Evolutionary conservation across 2,888 invertebrate genomes (phyloP).

Genomic region (Tiliacea aurago): DNA sequence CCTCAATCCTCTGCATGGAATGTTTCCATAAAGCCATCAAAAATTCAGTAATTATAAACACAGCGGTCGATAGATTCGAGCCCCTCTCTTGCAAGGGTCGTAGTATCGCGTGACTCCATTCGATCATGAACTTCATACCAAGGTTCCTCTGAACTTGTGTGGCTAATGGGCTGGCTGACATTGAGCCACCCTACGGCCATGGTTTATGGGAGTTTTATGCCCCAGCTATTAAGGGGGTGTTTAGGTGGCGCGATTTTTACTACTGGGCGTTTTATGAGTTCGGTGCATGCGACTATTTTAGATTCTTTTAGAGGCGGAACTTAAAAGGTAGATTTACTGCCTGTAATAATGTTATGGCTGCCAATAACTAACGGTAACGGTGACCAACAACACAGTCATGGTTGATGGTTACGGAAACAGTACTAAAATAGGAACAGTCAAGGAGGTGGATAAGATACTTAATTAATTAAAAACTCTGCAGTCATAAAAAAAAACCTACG

Average conservation of each 20-base stretch:
- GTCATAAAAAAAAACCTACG: neutral
- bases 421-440: neutral
- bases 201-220: conserved; percentile 49
- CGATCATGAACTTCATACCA: conserved; percentile 65
- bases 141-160: conserved; percentile 65
- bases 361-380: neutral
- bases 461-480: too few species aligned
- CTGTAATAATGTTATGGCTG: conserved; percentile 11
- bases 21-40: neutral
- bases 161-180: conserved; percentile 60
- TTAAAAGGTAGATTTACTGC: conserved; percentile 14
- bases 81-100: conserved; percentile 34
- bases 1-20: neutral
- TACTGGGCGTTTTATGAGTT: conserved; percentile 36
- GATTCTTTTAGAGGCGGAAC: conserved; percentile 8
- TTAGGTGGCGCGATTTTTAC: conserved; percentile 29
- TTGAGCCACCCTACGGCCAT: conserved; percentile 60
- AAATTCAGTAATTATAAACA: conserved; percentile 36
- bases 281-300: conserved; percentile 36
- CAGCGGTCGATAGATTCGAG: conserved; percentile 36
- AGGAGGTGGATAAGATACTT: too few species aligned
- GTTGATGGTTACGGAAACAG: conserved; percentile 1
- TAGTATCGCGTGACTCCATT: conserved; percentile 58
- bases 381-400: neutral
- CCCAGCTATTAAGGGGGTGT: conserved; percentile 39